These are phyloP conservation scores for Takifugu flavidus DNA, from an alignment of 2,113 vertebrate genomes.

Conservation along the genomic window DNA sequence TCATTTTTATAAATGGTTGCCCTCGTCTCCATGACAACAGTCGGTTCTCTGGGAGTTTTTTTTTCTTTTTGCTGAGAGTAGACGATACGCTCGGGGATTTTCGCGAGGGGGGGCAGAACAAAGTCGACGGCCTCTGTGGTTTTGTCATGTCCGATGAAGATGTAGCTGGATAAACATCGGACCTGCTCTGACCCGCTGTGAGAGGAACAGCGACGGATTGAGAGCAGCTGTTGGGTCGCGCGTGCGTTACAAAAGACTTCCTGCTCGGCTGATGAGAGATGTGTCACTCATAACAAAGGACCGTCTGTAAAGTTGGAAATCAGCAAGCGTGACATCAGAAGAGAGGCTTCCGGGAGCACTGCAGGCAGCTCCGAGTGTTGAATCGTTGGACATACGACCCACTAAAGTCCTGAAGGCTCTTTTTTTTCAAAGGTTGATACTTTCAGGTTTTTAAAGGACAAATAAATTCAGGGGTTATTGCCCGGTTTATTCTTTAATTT, in stretches of 20 bases:
- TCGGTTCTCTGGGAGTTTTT: conserved; percentile 41
- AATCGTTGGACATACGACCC: conserved; percentile 17
- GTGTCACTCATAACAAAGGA: conserved; percentile 38
- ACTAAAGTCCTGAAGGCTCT: conserved; percentile 15
- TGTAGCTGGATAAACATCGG: conserved; percentile 57
- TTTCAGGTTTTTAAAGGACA: too few species aligned
- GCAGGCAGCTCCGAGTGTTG: conserved; percentile 1
- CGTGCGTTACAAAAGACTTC: conserved; percentile 44
- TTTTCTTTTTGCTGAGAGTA: conserved; percentile 16
- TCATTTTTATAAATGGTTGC: conserved; percentile 34
- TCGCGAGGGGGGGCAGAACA: conserved; percentile 1
- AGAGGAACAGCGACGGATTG: conserved; percentile 13
- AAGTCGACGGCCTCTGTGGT: conserved; percentile 31
- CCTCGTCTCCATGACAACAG: conserved; percentile 44
- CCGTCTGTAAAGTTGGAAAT: conserved; percentile 17
- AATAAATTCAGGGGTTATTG: too few species aligned
- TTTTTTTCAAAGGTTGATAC: background rate
- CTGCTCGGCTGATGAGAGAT: conserved; percentile 22
- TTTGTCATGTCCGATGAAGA: conserved; percentile 54
- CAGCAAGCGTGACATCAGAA: conserved; percentile 6
- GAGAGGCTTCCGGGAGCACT: conserved; percentile 6
- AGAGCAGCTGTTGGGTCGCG: conserved; percentile 38
- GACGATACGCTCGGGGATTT: conserved; percentile 24
- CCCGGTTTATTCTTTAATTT: too few species aligned
- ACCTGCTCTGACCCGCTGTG: conserved; percentile 31